Base-by-base conservation (phyloP, 1,140 invertebrate species). In the Hesperophylax magnus region DNA sequence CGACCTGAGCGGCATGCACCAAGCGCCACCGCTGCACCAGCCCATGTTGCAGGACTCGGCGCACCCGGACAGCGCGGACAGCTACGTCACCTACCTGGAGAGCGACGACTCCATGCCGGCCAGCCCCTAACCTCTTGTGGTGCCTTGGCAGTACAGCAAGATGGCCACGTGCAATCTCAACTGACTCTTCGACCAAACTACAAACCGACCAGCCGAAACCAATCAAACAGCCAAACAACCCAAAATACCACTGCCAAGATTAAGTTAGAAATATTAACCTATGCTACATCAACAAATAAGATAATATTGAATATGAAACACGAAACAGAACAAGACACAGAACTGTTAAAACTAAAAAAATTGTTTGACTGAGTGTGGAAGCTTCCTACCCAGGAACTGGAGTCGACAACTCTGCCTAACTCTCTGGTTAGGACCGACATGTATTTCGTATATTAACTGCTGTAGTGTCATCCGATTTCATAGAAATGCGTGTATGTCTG, bases 61-160 rank as follows among this genome's bases (percentile, higher is more conserved):
- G 81, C 94, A 96, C 87, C 94, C 95, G 17, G 95, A 96, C 88
- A 95, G 94, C 79, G 95, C 94, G 8, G 96, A 97, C 87, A 96
- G 95, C 87, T 97, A 96, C 89, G 96, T 97, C 63, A 97, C 96
- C 58, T 97, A 96, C 90, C 92, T 97, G 72, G 96, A 97, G 88
- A 96, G 95, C 88, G 96, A 97, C 90, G 94, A 95, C 87, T 94
- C 93, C 87, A 90, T 93, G 80, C 92, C 93, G 58, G 92, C 92
- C 76, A 93, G 92, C 85, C 93, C 93, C 90, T 94, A 94, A 82
- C 83, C 83, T 79, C 74, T 81, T 81, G 82, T 84, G 61, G 80
- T 80, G 17, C 83, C 83, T 4, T 84, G 83, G 83, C 83, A 84
- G 71, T 74, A 80, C 54, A 82, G 54, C 83, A 78, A 81, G 47